Evolutionary conservation across 2,888 invertebrate genomes (phyloP).

Genomic region (Rhingia rostrata): DNA sequence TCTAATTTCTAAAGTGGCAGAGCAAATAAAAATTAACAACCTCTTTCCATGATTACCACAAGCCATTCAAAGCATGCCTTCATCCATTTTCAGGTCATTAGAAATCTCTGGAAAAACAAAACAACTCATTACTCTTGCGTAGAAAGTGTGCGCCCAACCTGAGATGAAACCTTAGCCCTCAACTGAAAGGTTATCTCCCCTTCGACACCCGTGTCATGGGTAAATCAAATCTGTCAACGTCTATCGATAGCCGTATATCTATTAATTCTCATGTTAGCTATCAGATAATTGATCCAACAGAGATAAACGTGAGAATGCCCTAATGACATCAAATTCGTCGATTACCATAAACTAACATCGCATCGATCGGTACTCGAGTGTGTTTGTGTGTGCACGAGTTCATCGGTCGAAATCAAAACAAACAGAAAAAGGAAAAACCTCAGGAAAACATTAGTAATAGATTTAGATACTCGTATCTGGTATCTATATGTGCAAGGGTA

Average conservation of each 20-base stretch:
- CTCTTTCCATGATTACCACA: constrained; percentile 37
- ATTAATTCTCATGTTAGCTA: constrained; percentile 47
- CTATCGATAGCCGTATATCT: constrained; percentile 31
- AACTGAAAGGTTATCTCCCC: background rate
- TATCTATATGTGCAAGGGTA: constrained; percentile 30
- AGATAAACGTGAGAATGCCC: constrained; percentile 61
- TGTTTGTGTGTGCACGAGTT: constrained; percentile 17
- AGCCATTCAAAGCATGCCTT: constrained; percentile 11
- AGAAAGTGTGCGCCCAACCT: constrained; percentile 42
- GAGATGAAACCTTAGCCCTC: background rate
- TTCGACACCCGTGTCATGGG: background rate
- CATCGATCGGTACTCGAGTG: constrained; percentile 3
- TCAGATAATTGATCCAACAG: constrained; percentile 63
- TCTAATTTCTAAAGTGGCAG: constrained; percentile 67
- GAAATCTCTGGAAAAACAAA: constrained; percentile 36
- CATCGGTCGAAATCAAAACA: constrained; percentile 37
- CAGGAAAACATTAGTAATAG: constrained; percentile 47
- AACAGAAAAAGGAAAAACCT: constrained; percentile 19
- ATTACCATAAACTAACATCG: constrained; percentile 63
- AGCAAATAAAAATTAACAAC: constrained; percentile 60
- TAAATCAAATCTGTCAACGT: constrained; percentile 16
- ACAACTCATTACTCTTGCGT: constrained; percentile 1
- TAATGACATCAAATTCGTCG: constrained; percentile 51
- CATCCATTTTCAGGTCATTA: constrained; percentile 54
- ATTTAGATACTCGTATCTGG: too few relatives aligned